A percentile compares a stretch with the other conserved stretches of the same genome.
These are phyloP conservation scores for Pitta sordida DNA, from an alignment of 2,113 vertebrate genomes.

Conservation along the genomic window DNA sequence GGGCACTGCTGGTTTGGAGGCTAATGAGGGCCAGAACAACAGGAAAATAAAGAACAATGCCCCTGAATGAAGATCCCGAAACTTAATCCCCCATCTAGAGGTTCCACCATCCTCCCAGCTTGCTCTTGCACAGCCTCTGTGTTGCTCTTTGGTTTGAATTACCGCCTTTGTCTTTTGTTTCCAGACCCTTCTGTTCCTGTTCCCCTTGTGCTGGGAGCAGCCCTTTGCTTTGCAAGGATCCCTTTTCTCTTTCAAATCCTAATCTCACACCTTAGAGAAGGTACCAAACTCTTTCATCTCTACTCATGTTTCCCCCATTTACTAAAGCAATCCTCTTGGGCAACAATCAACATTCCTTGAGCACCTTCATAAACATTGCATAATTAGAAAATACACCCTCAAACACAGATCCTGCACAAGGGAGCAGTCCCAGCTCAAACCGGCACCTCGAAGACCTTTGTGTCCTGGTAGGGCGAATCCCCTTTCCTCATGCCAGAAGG, in stretches of 20 bases:
- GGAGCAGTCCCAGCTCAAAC: background rate
- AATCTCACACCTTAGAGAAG: background rate
- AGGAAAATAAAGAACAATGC: background rate
- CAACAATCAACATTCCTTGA: background rate
- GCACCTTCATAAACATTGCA: background rate
- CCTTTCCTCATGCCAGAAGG: background rate
- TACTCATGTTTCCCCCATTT: background rate
- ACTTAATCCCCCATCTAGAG: background rate
- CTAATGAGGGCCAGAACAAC: background rate
- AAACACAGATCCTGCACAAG: background rate
- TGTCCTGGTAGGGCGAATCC: background rate
- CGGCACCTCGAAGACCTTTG: background rate
- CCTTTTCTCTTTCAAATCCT: background rate
- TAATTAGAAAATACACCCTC: background rate
- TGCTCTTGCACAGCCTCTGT: background rate
- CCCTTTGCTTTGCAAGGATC: background rate
- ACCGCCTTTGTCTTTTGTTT: background rate
- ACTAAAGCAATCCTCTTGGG: background rate
- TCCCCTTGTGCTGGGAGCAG: background rate
- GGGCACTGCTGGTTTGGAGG: background rate
- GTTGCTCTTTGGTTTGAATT: background rate
- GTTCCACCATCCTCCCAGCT: background rate
- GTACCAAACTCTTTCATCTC: background rate
- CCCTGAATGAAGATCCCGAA: background rate
- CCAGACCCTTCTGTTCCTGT: background rate